These are phyloP conservation scores for Antrozous pallidus DNA, from an alignment of 2,797 vertebrate species.

Conservation along the genomic window DNA sequence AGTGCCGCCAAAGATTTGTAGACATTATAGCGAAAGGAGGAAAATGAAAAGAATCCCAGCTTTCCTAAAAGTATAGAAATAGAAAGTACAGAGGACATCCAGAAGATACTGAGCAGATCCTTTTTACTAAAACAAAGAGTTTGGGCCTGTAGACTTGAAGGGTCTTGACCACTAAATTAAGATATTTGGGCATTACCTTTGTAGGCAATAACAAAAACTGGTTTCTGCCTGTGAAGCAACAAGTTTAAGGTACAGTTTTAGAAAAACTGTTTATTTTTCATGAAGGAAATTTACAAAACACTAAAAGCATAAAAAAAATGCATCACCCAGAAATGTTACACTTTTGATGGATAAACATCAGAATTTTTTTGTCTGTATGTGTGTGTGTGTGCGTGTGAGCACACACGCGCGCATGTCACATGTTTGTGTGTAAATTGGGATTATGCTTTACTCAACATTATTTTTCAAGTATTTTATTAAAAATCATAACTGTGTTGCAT, in stretches of 20 bases:
- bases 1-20: slow-evolving; percentile 12
- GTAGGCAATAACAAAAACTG: background rate
- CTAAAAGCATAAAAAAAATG: background rate
- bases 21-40: background rate
- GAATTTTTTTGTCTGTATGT: background rate
- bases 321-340: background rate
- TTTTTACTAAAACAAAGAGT: background rate
- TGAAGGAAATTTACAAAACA: slow-evolving; percentile 28
- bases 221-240: background rate
- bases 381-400: background rate
- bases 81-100: background rate
- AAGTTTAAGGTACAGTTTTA: background rate
- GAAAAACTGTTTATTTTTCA: background rate
- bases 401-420: too few species aligned
- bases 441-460: slow-evolving; percentile 14
- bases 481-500: background rate
- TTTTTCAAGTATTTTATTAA: background rate
- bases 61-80: background rate
- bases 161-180: slow-evolving; percentile 12
- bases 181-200: slow-evolving; percentile 1
- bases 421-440: background rate
- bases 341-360: background rate
- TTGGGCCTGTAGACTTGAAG: background rate
- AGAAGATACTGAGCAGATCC: background rate
- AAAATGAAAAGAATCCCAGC: background rate